A percentile compares a stretch with the other conserved stretches of the same genome.
These are phyloP conservation scores for Paramormyrops hopkinsi DNA, from an alignment of 2,797 vertebrate species.

Conservation along the genomic window DNA sequence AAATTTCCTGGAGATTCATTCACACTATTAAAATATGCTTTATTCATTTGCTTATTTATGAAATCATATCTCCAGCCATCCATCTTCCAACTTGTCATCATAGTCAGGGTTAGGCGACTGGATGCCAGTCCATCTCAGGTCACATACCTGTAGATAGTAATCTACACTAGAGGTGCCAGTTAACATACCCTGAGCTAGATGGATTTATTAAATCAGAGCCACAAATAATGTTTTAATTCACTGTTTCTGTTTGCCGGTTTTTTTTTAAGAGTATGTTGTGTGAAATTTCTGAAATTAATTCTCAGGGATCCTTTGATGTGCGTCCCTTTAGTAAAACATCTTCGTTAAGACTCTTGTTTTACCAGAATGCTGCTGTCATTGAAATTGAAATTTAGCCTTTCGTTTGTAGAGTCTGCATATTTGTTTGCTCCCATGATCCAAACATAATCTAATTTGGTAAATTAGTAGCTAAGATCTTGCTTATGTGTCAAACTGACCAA, in stretches of 20 bases:
- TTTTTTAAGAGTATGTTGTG: background rate
- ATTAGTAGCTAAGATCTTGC: background rate
- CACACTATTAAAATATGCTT: background rate
- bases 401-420: background rate
- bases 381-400: background rate
- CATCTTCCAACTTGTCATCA: background rate
- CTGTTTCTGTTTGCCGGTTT: background rate
- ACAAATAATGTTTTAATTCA: background rate
- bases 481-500: background rate
- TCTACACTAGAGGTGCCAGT: background rate
- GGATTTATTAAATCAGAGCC: background rate
- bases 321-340: background rate
- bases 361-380: background rate
- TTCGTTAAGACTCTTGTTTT: background rate
- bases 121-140: background rate
- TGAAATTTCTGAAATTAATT: background rate
- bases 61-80: background rate
- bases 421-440: background rate
- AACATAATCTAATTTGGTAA: background rate
- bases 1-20: background rate
- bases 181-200: background rate
- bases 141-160: background rate
- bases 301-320: background rate
- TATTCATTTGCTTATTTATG: background rate
- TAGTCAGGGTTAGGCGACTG: background rate